Percentiles rank a stretch among this genome's conserved stretches.
These are phyloP conservation scores for Tupaia tana DNA, from an alignment of 2,113 vertebrate genomes.

Conservation along the genomic window DNA sequence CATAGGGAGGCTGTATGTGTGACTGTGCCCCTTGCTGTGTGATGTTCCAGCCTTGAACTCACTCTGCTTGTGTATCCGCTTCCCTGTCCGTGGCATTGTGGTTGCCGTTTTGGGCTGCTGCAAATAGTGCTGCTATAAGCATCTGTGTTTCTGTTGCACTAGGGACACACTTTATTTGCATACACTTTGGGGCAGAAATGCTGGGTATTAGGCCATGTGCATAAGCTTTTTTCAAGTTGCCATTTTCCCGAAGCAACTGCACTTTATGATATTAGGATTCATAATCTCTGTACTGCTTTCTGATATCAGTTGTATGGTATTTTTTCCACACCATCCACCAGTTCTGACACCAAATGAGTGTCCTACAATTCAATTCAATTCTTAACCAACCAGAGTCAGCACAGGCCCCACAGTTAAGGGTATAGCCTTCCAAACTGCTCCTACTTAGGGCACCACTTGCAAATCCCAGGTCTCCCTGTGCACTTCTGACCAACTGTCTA, in stretches of 20 bases:
- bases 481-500: background rate
- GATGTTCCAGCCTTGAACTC: too few species aligned
- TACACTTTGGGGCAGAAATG: background rate
- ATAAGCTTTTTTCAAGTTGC: background rate
- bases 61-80: accelerated
- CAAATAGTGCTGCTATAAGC: background rate
- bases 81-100: accelerated
- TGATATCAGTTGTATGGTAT: too few species aligned
- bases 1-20: too few species aligned
- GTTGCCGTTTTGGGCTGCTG: background rate
- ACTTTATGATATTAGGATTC: too few species aligned
- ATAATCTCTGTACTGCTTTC: too few species aligned
- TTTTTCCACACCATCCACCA: background rate
- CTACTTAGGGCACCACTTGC: accelerated
- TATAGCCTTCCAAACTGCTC: background rate
- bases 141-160: background rate
- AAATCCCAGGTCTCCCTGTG: background rate
- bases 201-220: too few species aligned
- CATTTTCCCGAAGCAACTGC: too few species aligned
- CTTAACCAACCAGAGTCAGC: background rate
- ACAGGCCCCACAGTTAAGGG: background rate
- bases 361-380: background rate
- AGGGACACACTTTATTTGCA: background rate
- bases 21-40: too few species aligned
- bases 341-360: background rate